Conservation (phyloP, 2,113 vertebrate species). For the Nesospiza acunhae region DNA sequence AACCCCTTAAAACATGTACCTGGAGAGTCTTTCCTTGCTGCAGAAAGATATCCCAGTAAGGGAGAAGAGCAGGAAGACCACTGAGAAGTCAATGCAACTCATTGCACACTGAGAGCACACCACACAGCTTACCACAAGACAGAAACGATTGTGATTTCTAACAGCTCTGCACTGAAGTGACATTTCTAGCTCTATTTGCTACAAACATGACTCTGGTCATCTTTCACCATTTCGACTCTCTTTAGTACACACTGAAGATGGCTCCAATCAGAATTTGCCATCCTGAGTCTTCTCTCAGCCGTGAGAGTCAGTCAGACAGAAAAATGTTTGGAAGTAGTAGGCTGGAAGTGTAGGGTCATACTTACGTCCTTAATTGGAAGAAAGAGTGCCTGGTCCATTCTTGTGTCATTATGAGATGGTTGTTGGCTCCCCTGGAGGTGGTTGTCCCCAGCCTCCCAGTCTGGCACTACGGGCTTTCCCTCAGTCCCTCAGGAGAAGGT, state of each 20-base stretch:
- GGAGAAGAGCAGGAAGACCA: neutral
- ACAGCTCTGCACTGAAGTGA: neutral
- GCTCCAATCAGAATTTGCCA: neutral
- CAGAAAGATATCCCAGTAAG: neutral
- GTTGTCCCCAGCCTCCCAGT: neutral
- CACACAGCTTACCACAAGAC: neutral
- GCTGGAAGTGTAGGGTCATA: neutral
- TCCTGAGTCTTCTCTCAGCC: neutral
- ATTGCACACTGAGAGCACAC: neutral
- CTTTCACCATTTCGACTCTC: neutral
- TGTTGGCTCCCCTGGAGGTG: neutral
- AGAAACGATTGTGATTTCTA: neutral
- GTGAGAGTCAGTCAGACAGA: rapidly evolving
- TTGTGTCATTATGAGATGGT: neutral
- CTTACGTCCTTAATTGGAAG: neutral
- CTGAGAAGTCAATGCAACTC: neutral
- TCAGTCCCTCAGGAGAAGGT: neutral
- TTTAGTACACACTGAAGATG: neutral
- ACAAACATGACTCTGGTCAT: neutral
- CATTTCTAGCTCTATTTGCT: neutral
- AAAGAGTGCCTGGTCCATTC: neutral
- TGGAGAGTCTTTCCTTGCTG: neutral
- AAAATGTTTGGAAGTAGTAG: neutral
- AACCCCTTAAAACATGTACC: neutral
- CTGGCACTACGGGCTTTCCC: neutral